These are phyloP conservation scores for Drosophila ironensis DNA, from an alignment of 1,140 invertebrate genomes.

Conservation along the genomic window DNA sequence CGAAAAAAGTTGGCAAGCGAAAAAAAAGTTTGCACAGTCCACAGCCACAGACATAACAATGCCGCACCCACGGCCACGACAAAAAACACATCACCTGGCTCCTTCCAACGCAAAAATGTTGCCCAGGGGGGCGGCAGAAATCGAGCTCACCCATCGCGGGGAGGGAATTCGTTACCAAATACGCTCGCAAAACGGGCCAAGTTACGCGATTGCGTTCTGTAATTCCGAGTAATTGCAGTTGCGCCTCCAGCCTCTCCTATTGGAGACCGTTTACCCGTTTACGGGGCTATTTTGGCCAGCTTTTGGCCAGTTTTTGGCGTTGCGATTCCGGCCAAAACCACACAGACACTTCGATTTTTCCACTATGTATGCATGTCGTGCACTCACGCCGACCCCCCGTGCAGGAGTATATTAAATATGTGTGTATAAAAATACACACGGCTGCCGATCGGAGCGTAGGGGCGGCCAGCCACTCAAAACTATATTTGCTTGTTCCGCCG, in stretches of 20 bases:
- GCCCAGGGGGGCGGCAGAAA: conserved; percentile 25
- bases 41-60: conserved; percentile 10
- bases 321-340: conserved; percentile 17
- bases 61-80: conserved; percentile 38
- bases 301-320: conserved; percentile 1
- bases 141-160: conserved; percentile 32
- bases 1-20: conserved; percentile 13
- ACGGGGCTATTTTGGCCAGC: no score
- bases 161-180: conserved; percentile 15
- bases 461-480: neutral
- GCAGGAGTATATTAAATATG: conserved; percentile 29
- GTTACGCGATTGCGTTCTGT: no score
- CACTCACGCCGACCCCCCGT: conserved; percentile 28
- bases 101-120: conserved; percentile 29
- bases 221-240: no score
- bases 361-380: conserved; percentile 32
- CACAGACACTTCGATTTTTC: conserved; percentile 32
- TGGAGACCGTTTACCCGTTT: conserved; percentile 2
- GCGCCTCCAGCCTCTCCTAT: no score
- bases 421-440: conserved; percentile 2
- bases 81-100: conserved; percentile 31
- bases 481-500: conserved; percentile 23
- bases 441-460: neutral
- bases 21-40: conserved; percentile 21
- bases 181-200: no score